These are phyloP conservation scores for Beaufortia kweichowensis DNA, from an alignment of 2,113 vertebrate genomes.

Conservation along the genomic window DNA sequence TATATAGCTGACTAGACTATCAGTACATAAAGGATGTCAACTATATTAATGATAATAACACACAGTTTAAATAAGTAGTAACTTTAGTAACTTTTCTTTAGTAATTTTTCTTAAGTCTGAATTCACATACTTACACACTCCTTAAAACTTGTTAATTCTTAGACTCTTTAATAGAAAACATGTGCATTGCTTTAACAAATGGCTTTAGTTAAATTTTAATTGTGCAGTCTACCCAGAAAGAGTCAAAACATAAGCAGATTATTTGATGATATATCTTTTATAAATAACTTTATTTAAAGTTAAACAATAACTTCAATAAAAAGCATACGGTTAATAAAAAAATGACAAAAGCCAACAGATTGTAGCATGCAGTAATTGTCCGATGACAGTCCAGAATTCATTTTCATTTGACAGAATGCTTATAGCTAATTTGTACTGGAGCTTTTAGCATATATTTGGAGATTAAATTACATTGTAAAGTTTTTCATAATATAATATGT, in stretches of 20 bases:
- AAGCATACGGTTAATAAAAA: neutral
- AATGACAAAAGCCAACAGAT: neutral
- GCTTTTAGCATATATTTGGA: neutral
- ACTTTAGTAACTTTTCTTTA: too few relatives aligned
- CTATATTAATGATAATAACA: too few relatives aligned
- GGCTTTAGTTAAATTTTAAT: neutral
- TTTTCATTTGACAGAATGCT: neutral
- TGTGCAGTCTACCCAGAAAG: neutral
- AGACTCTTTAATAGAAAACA: neutral
- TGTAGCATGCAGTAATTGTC: neutral
- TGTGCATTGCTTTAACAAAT: neutral
- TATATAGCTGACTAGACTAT: too few relatives aligned
- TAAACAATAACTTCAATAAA: too few relatives aligned
- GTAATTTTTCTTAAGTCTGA: too few relatives aligned
- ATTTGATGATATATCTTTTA: neutral
- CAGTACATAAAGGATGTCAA: too few relatives aligned
- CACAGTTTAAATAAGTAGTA: too few relatives aligned
- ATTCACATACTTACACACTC: too few relatives aligned
- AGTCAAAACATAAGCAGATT: neutral
- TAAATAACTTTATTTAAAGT: too few relatives aligned
- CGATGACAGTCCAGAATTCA: slow-evolving; percentile 1
- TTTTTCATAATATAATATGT: neutral
- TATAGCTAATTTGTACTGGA: neutral
- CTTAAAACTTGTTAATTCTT: too few relatives aligned
- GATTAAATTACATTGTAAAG: neutral